Percentiles rank a stretch among this genome's conserved stretches.
Evolutionary conservation across 2,888 invertebrate species (phyloP).

Genomic region (Onthophagus sagittarius): DNA sequence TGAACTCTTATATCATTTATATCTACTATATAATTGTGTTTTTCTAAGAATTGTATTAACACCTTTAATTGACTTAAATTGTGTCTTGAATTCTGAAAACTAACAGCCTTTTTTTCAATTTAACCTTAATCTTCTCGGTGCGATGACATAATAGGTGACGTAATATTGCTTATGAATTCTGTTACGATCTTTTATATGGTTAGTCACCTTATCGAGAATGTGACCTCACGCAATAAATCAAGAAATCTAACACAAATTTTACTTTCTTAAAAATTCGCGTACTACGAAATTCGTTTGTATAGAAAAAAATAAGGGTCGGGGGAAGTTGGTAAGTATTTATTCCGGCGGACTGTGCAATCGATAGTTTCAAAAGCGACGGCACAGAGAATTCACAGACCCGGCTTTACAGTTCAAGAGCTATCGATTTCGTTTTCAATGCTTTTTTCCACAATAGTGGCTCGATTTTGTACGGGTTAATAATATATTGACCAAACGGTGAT

Average conservation of each 20-base stretch:
- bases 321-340: neutral
- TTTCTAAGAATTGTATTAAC: neutral
- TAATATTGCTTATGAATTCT: neutral
- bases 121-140: neutral
- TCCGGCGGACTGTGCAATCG: neutral
- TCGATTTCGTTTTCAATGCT: slow-evolving; percentile 5
- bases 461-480: slow-evolving; percentile 6
- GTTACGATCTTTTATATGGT: neutral
- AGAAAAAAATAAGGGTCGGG: neutral
- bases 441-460: neutral
- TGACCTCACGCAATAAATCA: neutral
- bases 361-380: neutral
- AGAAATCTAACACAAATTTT: neutral
- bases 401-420: slow-evolving; percentile 9
- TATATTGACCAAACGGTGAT: slow-evolving; percentile 1
- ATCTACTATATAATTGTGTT: neutral
- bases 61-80: neutral
- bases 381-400: neutral
- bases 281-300: neutral
- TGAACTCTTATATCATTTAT: neutral
- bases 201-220: neutral
- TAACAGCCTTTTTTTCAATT: neutral
- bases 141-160: neutral
- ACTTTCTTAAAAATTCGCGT: neutral
- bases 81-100: neutral